phyloP scores from a whole-genome alignment of 1,140 invertebrate genomes.

The Notospermus geniculatus region DNA sequence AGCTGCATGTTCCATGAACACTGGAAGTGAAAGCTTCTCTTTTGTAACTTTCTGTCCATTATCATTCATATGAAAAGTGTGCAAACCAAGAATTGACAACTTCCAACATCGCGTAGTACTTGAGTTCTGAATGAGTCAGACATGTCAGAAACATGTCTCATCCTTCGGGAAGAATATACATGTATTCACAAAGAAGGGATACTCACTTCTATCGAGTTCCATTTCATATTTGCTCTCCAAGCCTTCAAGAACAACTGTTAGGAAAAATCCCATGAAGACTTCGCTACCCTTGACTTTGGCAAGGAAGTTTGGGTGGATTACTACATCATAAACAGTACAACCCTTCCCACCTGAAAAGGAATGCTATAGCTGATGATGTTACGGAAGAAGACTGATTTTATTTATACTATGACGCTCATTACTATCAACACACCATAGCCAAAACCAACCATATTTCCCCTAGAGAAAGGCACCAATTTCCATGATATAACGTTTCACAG shows the following conservation, averaged over 20 bases:
- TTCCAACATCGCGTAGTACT: too few relatives aligned
- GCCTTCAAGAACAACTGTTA: conserved; percentile 73
- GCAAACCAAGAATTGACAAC: too few relatives aligned
- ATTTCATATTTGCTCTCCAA: conserved; percentile 72
- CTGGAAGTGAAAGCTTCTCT: too few relatives aligned
- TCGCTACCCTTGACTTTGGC: conserved; percentile 62
- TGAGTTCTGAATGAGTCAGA: too few relatives aligned
- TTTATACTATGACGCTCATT: neutral
- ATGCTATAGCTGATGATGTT: neutral
- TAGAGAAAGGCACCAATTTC: neutral
- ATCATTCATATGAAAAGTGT: too few relatives aligned
- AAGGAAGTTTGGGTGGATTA: conserved; percentile 72
- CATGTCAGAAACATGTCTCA: too few relatives aligned
- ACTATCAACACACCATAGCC: neutral
- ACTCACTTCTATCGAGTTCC: conserved; percentile 62
- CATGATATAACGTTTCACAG: too few relatives aligned
- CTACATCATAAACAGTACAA: conserved; percentile 73
- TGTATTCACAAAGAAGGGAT: neutral
- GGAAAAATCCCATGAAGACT: conserved; percentile 72
- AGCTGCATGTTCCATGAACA: too few relatives aligned
- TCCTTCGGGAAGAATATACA: neutral
- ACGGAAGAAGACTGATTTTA: neutral
- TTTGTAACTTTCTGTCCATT: too few relatives aligned
- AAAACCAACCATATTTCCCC: neutral
- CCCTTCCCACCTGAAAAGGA: conserved; percentile 61